Base-by-base conservation (phyloP, 2,113 vertebrate species). In the Numida meleagris region DNA sequence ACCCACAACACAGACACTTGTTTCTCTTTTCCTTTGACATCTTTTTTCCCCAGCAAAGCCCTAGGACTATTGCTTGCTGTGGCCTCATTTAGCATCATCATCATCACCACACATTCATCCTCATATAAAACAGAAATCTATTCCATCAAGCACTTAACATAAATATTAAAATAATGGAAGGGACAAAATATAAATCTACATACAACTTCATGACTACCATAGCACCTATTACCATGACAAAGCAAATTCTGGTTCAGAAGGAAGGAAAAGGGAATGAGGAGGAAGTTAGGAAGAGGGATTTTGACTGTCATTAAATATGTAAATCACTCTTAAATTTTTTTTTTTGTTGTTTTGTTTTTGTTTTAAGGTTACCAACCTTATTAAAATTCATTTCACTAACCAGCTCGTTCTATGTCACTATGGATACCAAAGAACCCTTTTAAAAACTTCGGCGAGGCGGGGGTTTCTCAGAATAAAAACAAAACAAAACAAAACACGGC, bases 121-220 rank as follows among this genome's bases (percentile, higher is more conserved):
- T 97, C 88, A 96, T 94, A 97, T 96, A 97, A 97, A 97, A 96
- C 95, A 96, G 94, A 83, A 95, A 97, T 97, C 97, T 98, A 97
- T 97, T 96, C 97, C 97, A 97, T 97, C 95, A 94, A 98, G 97
- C 93, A 36, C 95, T 97, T 96, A 96, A 98, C 97, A 98, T 98
- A 98, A 98, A 98, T 98, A 98, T 97, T 98, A 98, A 98, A 98
- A 98, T 97, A 97, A 97, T 90, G 95, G 94, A 91, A 96, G 90
- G 91, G 90, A 97, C 93, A 95, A 95, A 97, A 98, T 97, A 97
- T 93, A 97, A 95, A 93, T 97, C 97, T 98, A 97, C 96, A 96
- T 95, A 98, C 95, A 97, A 97, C 97, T 96, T 97, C 97, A 96
- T 98, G 97, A 97, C 97, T 97, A 98, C 95, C 91, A 96, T 97